Conservation (phyloP, 2,888 invertebrate species). For the Macaria notata region DNA sequence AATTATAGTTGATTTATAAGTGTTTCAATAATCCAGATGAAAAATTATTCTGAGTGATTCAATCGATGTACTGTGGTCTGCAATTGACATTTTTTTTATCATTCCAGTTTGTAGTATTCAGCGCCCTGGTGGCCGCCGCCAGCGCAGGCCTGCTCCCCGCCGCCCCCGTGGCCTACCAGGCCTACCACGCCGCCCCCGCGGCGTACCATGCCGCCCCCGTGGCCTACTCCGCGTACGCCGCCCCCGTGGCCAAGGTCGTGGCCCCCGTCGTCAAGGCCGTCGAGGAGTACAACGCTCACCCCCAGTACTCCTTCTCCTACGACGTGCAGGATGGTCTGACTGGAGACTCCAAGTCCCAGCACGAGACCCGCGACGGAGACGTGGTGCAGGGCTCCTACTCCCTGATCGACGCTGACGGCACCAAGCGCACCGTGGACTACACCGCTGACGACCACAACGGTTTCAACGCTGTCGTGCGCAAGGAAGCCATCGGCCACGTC, state of each 20-base stretch:
- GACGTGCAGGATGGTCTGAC: conserved; percentile 63
- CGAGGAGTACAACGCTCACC: conserved; percentile 11
- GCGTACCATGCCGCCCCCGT: conserved; percentile 34
- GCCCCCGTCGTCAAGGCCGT: conserved; percentile 37
- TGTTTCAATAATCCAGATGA: too few species aligned
- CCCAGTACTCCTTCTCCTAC: conserved; percentile 45
- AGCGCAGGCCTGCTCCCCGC: conserved; percentile 39
- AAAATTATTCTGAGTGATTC: too few species aligned
- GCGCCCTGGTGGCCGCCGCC: conserved; percentile 36
- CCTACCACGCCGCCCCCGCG: conserved; percentile 29
- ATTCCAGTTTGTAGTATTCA: conserved; percentile 37
- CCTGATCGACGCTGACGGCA: conserved; percentile 73
- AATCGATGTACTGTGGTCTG: too few species aligned
- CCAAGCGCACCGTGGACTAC: conserved; percentile 74
- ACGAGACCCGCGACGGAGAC: conserved; percentile 72
- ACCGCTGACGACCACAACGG: conserved; percentile 73
- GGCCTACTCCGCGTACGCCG: conserved; percentile 29
- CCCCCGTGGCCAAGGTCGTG: conserved; percentile 20
- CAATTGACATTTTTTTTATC: too few species aligned
- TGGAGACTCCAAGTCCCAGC: conserved; percentile 75
- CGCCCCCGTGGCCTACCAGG: conserved; percentile 29
- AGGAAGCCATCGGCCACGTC: conserved; percentile 58
- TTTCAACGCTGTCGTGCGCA: conserved; percentile 76
- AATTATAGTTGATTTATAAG: background rate
- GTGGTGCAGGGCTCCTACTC: conserved; percentile 76